Evolutionary conservation across 2,797 vertebrate genomes (phyloP).

Genomic region (Labeo calbasu): DNA sequence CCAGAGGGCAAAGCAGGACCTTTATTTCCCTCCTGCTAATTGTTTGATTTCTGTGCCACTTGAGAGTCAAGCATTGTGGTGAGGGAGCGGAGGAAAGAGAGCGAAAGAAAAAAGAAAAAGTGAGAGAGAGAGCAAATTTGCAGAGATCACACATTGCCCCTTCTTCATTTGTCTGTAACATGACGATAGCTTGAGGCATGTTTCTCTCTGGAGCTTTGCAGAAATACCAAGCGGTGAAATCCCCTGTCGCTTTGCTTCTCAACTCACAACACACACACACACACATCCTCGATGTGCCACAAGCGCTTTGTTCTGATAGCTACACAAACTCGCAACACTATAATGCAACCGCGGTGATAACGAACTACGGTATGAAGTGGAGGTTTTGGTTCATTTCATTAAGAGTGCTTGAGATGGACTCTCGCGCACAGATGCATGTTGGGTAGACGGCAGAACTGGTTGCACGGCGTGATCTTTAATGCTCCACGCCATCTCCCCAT

Average conservation of each 20-base stretch:
- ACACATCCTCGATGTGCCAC: slow-evolving; percentile 11
- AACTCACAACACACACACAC: slow-evolving; percentile 55
- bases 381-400: slow-evolving; percentile 57
- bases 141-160: slow-evolving; percentile 63
- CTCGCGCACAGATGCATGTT: slow-evolving; percentile 53
- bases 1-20: slow-evolving; percentile 77
- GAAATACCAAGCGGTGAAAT: slow-evolving; percentile 80
- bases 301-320: slow-evolving; percentile 38
- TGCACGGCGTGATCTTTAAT: slow-evolving; percentile 56
- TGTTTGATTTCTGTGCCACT: slow-evolving; percentile 83
- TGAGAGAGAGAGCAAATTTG: slow-evolving; percentile 69
- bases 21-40: slow-evolving; percentile 83
- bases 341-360: slow-evolving; percentile 50
- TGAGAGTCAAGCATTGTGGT: slow-evolving; percentile 69
- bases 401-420: slow-evolving; percentile 43
- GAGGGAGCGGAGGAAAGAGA: slow-evolving; percentile 17
- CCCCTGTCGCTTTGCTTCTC: slow-evolving; percentile 73
- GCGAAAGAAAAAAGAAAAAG: slow-evolving; percentile 41
- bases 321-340: slow-evolving; percentile 48
- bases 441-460: slow-evolving; percentile 43
- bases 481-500: slow-evolving; percentile 63
- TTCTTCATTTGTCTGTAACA: slow-evolving; percentile 74
- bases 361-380: slow-evolving; percentile 40
- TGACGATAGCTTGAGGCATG: slow-evolving; percentile 74
- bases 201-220: slow-evolving; percentile 78